Conservation (phyloP, 2,888 invertebrate species). For the Ophion costatus region DNA sequence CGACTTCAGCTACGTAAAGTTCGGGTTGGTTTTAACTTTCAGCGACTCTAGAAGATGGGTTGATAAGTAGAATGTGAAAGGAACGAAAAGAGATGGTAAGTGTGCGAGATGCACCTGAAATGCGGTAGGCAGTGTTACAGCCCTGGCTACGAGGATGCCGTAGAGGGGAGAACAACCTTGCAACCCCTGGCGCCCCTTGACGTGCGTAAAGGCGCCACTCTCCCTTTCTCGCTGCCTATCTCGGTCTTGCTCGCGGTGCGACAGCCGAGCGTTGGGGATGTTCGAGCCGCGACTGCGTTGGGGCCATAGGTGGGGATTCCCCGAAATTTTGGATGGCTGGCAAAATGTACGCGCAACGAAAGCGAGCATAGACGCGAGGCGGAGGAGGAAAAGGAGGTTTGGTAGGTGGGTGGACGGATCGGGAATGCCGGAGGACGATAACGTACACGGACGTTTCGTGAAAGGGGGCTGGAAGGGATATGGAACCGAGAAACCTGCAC, state of each 20-base stretch:
- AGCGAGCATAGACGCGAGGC: constrained; percentile 52
- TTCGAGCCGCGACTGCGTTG: constrained; percentile 51
- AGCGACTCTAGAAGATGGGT: not conserved
- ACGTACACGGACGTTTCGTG: constrained; percentile 62
- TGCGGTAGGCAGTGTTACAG: constrained; percentile 68
- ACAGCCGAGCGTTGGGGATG: constrained; percentile 64
- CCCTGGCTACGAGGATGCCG: constrained; percentile 68
- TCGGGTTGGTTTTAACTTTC: not conserved
- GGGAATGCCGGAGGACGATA: constrained; percentile 67
- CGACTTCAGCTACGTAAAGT: too few species aligned
- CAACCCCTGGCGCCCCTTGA: constrained; percentile 72
- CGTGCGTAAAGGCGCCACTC: constrained; percentile 63
- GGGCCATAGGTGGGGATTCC: constrained; percentile 64
- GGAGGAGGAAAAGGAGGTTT: constrained; percentile 50
- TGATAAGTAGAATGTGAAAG: not conserved
- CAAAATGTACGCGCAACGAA: constrained; percentile 67
- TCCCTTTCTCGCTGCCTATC: constrained; percentile 14
- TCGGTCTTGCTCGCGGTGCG: constrained; percentile 50
- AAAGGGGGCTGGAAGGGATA: constrained; percentile 67
- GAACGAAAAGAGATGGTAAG: not conserved
- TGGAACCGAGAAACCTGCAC: constrained; percentile 79
- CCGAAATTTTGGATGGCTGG: constrained; percentile 76
- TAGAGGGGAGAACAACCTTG: constrained; percentile 79
- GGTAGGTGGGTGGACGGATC: constrained; percentile 56
- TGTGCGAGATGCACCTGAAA: constrained; percentile 44